Percentiles rank a stretch among this genome's conserved stretches.
These are phyloP conservation scores for Lipophrys pholis DNA, from an alignment of 2,113 vertebrate species.

Conservation along the genomic window DNA sequence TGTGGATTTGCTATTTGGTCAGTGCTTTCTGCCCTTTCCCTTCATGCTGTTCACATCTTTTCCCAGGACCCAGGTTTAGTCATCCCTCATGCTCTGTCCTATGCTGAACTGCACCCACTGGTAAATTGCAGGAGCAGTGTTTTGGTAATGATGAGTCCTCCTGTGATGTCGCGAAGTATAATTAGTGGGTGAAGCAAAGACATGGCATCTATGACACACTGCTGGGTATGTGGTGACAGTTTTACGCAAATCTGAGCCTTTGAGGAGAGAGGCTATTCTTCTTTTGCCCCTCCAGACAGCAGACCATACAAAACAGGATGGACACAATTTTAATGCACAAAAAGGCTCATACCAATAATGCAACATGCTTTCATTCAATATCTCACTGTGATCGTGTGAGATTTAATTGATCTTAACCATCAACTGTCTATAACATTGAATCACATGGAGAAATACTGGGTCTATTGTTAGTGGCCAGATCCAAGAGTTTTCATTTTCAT, in stretches of 20 bases:
- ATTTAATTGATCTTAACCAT: no score
- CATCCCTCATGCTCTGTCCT: background rate
- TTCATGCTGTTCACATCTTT: constrained; percentile 4
- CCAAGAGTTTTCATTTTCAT: no score
- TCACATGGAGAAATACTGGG: no score
- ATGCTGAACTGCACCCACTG: background rate
- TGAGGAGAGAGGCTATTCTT: constrained; percentile 50
- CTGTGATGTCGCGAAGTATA: constrained; percentile 54
- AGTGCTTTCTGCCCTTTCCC: background rate
- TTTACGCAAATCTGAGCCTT: constrained; percentile 54
- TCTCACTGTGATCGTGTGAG: no score
- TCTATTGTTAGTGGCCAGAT: no score
- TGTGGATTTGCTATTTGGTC: constrained; percentile 37
- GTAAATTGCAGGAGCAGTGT: constrained; percentile 50
- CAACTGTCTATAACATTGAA: no score
- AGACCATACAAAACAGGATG: constrained; percentile 14
- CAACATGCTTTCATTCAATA: no score
- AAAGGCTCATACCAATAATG: background rate
- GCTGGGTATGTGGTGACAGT: constrained; percentile 51
- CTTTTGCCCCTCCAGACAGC: background rate
- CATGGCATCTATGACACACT: constrained; percentile 49
- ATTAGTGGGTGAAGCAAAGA: constrained; percentile 57
- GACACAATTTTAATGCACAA: no score
- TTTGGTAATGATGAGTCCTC: constrained; percentile 64
- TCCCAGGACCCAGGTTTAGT: constrained; percentile 6